phyloP scores from a whole-genome alignment of 2,797 vertebrate species.

The Rousettus madagascariensis region DNA sequence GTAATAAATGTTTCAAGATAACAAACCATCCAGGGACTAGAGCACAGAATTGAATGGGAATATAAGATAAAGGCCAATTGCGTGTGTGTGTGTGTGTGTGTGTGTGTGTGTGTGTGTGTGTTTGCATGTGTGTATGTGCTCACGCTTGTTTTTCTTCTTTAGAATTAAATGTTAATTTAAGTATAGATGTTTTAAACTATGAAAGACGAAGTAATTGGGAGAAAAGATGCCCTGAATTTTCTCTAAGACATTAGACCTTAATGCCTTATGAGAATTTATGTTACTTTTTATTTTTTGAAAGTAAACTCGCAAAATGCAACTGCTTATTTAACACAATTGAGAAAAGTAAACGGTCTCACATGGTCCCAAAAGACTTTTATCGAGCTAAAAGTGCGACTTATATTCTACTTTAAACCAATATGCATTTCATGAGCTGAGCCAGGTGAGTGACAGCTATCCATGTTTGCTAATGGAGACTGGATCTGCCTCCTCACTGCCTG shows the following conservation, averaged over 20 bases:
- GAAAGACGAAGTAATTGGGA: neutral
- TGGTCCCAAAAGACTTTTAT: neutral
- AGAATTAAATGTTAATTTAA: constrained; percentile 10
- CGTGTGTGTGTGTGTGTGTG: neutral
- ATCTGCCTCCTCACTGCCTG: neutral
- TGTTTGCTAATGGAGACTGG: neutral
- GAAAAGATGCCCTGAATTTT: neutral
- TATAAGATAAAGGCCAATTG: neutral
- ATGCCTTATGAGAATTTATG: neutral
- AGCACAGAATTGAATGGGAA: neutral
- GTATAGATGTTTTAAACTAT: neutral
- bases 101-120: neutral
- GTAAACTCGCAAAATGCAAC: constrained; percentile 9
- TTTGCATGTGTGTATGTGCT: neutral
- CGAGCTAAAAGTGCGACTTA: neutral
- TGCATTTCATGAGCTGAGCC: neutral
- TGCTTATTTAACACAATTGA: neutral
- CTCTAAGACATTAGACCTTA: neutral
- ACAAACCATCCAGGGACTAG: neutral
- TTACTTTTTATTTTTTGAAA: neutral
- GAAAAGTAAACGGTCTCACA: neutral
- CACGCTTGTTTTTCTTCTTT: neutral
- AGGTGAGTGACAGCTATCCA: neutral
- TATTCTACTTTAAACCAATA: neutral
- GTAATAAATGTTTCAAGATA: constrained; percentile 18